Conservation (phyloP, 2,888 invertebrate species). For the Gymnoscelis rufifasciata region DNA sequence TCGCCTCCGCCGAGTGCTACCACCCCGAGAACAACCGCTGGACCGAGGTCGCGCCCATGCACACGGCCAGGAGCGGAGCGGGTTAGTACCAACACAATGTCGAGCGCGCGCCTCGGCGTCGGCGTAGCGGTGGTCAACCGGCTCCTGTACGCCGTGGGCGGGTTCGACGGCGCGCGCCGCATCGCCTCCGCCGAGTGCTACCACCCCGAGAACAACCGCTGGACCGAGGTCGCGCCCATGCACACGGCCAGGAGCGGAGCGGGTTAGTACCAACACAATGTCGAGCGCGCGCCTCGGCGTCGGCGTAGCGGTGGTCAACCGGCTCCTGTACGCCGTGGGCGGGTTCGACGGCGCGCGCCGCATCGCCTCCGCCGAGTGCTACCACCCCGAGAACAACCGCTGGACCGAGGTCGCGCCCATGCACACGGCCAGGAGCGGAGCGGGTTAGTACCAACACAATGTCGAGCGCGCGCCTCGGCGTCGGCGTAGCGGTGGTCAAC, state of each 20-base stretch:
- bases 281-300: slow-evolving; percentile 88
- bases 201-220: slow-evolving; percentile 94
- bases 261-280: no score
- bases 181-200: slow-evolving; percentile 92
- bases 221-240: slow-evolving; percentile 91
- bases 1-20: slow-evolving; percentile 92
- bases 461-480: slow-evolving; percentile 88
- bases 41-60: slow-evolving; percentile 89
- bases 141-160: slow-evolving; percentile 90
- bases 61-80: slow-evolving; percentile 89
- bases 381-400: slow-evolving; percentile 94
- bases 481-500: slow-evolving; percentile 89
- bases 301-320: slow-evolving; percentile 88
- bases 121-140: slow-evolving; percentile 89
- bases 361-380: slow-evolving; percentile 90
- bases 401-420: slow-evolving; percentile 91
- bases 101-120: slow-evolving; percentile 87
- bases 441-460: no score
- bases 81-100: no score
- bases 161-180: slow-evolving; percentile 90
- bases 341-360: slow-evolving; percentile 92
- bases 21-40: slow-evolving; percentile 95
- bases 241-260: slow-evolving; percentile 89
- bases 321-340: slow-evolving; percentile 89
- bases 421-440: slow-evolving; percentile 89